Percentiles rank a stretch among this genome's conserved stretches.
These are phyloP conservation scores for Saiga tatarica DNA, from an alignment of 2,113 vertebrate genomes.

Conservation along the genomic window DNA sequence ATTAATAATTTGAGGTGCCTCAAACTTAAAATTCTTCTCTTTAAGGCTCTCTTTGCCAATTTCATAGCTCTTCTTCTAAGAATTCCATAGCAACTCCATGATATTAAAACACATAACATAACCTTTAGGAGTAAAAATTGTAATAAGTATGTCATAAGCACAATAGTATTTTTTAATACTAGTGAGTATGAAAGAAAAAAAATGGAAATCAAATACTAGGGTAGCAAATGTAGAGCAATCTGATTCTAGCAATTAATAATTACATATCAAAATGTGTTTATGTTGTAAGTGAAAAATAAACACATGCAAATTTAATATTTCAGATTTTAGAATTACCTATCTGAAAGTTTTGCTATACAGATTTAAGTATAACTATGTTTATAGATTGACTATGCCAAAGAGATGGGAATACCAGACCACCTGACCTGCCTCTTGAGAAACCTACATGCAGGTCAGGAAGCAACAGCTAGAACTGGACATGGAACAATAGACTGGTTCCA, in stretches of 20 bases:
- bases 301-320: neutral
- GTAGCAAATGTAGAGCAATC: neutral
- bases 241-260: neutral
- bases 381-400: neutral
- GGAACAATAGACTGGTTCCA: too few species aligned
- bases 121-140: neutral
- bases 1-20: neutral
- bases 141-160: neutral
- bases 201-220: neutral
- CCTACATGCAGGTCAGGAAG: too few species aligned
- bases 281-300: neutral
- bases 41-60: neutral
- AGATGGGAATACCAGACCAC: too few species aligned
- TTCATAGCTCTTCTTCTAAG: neutral
- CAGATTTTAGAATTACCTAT: slow-evolving; percentile 8
- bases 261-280: neutral
- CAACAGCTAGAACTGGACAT: too few species aligned
- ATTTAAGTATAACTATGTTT: slow-evolving; percentile 19
- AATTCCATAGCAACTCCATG: neutral
- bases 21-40: neutral
- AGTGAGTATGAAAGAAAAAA: neutral
- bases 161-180: neutral
- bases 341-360: neutral
- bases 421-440: too few species aligned
- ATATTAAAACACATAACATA: neutral